Evolutionary conservation across 2,113 vertebrate species (phyloP).

Genomic region (Picathartes gymnocephalus): DNA sequence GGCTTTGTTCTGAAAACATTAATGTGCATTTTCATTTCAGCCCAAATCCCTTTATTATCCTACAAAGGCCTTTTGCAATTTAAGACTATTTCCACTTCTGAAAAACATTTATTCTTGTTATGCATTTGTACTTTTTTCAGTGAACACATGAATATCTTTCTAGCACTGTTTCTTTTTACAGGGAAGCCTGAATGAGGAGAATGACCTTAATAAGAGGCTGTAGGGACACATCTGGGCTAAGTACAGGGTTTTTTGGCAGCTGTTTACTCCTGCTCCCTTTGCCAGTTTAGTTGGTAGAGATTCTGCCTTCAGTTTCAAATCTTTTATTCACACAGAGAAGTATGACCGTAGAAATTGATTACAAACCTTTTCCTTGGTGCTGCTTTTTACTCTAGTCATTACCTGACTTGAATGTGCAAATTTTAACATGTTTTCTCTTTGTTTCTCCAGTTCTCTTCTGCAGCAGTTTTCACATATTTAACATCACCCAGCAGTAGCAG

Average conservation of each 20-base stretch:
- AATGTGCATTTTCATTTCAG: background rate
- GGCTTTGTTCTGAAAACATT: background rate
- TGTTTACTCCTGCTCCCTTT: background rate
- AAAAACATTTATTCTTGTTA: background rate
- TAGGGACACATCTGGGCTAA: background rate
- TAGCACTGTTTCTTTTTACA: background rate
- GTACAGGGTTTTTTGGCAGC: background rate
- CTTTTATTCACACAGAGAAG: background rate
- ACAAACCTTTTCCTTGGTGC: background rate
- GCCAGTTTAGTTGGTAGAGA: background rate
- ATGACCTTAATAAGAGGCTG: background rate
- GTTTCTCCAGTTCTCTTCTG: background rate
- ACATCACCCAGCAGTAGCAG: constrained; percentile 12
- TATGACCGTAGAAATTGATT: background rate
- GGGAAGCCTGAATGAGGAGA: background rate
- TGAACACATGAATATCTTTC: background rate
- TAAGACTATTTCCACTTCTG: background rate
- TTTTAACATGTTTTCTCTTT: background rate
- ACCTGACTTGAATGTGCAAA: background rate
- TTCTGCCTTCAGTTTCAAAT: background rate
- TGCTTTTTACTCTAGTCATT: background rate
- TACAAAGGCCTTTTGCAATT: background rate
- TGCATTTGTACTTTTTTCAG: background rate
- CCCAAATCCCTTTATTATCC: background rate
- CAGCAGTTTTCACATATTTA: background rate